Evolutionary conservation across 92 coral and sea anemone genomes (phyloP), one percentile per base, ranked within the genome.

Genomic region (Palythoa heliodiscus): DNA sequence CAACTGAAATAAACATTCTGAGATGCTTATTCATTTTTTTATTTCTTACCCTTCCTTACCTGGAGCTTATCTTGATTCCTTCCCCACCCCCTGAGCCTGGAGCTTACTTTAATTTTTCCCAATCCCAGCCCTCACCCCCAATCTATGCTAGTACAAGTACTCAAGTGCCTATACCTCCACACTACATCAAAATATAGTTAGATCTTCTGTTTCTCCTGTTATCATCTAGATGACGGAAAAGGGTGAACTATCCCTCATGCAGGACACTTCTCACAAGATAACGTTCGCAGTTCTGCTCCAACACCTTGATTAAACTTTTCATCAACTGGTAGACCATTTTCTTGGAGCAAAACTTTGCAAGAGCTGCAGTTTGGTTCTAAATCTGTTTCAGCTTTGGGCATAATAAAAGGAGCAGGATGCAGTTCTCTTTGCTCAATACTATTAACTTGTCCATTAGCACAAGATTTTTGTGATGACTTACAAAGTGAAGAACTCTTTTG

Each of bases 231-330:
- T 43, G 50, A 43, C 9, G 50, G 50, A 43, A 43, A 43, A 43
- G 50, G 50, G 50, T 55, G 3, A 55, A 55, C 15, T 3, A 55
- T 12, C 16, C 12, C 15, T 74, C 39, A 88, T 3, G 91, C 91
- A 4, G 91, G 91, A 11, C 91, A 88, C 69, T 88, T 88, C 78
- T 88, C 91, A 48, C 54, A 83, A 11, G 78, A 76, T 22, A 88
- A 39, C 12, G 70, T 83, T 1, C 60, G 83, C 23, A 88, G 52
- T 11, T 73, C 38, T 38, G 75, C 70, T 15, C 82, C 75, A 7
- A 72, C 82, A 17, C 53, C 54, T 5, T 78, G 20, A 72, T 68
- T 10, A 82, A 29, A 64, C 1, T 82, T 83, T 19, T 83, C 87
- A 20, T 83, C 78, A 68, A 20, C 84, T 7, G 77, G 83, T 76